A percentile compares a stretch with the other conserved stretches of the same genome.
phyloP scores from a whole-genome alignment of 1,140 invertebrate species.

The Monomorium pharaonis region DNA sequence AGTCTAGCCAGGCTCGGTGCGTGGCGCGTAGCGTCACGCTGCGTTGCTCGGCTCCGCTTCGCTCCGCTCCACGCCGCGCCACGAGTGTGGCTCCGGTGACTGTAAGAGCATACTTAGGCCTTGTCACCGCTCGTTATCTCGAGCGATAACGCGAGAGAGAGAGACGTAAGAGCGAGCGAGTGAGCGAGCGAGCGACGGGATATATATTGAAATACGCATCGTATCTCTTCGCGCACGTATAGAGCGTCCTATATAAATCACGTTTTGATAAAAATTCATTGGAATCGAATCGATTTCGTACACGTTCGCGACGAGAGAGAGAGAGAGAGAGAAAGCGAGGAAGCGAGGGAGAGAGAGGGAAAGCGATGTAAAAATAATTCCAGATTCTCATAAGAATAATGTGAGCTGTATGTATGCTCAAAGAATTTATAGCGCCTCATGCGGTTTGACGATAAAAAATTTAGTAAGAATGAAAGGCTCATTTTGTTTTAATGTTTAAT shows the following conservation, averaged over 20 bases:
- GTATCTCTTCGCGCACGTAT: neutral
- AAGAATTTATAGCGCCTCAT: neutral
- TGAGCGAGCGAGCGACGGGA: neutral
- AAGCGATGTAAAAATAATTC: neutral
- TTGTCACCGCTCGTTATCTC: constrained; percentile 49
- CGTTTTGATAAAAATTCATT: constrained; percentile 17
- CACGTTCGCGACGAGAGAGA: neutral
- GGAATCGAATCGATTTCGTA: neutral
- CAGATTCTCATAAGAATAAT: neutral
- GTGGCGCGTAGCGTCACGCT: constrained; percentile 27
- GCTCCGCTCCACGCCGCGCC: neutral
- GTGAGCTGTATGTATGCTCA: neutral
- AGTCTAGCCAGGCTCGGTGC: neutral
- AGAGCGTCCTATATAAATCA: constrained; percentile 1
- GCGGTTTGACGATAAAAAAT: neutral
- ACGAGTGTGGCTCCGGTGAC: constrained; percentile 26
- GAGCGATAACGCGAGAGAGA: constrained; percentile 25
- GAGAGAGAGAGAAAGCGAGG: neutral
- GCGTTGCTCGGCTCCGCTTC: neutral
- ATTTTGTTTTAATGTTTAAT: neutral
- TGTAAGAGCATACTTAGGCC: constrained; percentile 36
- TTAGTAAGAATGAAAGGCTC: neutral
- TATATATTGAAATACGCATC: constrained; percentile 30
- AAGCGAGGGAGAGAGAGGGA: neutral
- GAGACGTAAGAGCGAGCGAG: constrained; percentile 6